Conservation (phyloP, 2,797 vertebrate genomes). For the Chromobotia macracanthus region DNA sequence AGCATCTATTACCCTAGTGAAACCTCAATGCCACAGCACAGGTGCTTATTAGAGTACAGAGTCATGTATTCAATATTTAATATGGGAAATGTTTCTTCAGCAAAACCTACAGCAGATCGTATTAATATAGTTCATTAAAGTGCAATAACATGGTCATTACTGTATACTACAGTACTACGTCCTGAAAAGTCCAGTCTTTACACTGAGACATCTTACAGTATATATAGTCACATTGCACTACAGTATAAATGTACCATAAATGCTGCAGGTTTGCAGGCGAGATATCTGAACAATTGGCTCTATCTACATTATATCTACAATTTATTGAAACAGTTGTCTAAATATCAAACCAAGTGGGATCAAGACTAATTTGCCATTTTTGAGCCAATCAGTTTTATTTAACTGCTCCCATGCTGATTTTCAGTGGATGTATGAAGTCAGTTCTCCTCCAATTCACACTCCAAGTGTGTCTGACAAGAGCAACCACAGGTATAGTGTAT, state of each 20-base stretch:
- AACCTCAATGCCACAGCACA: slow-evolving; percentile 31
- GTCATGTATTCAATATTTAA: slow-evolving; percentile 10
- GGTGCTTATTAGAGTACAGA: slow-evolving; percentile 17
- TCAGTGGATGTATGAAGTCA: neutral
- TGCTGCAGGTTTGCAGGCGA: neutral
- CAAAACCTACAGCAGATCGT: slow-evolving; percentile 32
- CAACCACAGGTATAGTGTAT: neutral
- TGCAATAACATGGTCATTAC: slow-evolving; percentile 10
- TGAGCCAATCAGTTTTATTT: neutral
- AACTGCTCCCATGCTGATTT: neutral
- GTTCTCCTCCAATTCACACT: no score
- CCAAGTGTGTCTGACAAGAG: neutral
- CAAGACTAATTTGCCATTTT: neutral
- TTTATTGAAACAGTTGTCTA: neutral
- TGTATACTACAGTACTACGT: slow-evolving; percentile 11
- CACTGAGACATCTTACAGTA: neutral
- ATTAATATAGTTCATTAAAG: neutral
- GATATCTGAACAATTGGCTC: no score
- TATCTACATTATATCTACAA: neutral
- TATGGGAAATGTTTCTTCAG: neutral
- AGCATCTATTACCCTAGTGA: slow-evolving; percentile 36
- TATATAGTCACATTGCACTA: neutral
- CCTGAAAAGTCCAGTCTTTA: neutral
- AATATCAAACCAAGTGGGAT: neutral
- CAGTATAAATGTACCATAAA: neutral